Evolutionary conservation across 2,797 vertebrate genomes (phyloP), one percentile per base, ranked within the genome.

Genomic region (Scleropages formosus): DNA sequence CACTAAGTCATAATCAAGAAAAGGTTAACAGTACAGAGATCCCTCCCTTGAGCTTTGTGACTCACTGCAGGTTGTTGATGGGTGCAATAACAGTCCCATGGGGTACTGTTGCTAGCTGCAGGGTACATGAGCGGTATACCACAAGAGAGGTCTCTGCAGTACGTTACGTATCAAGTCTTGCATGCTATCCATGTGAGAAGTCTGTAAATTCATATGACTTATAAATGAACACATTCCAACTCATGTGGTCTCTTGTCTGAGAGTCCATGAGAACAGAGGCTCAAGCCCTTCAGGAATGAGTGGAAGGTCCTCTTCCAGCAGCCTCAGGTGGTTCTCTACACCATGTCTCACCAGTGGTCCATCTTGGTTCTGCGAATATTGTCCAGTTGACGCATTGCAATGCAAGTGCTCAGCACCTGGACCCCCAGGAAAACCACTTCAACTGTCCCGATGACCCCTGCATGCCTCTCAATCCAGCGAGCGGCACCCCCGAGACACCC

Each of bases 401-500:
- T 72, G 47, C 94, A 82, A 18, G 92, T 79, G 10, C 88, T 86
- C 0, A 87, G 1, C 0, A 94, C 87, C 84, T 98, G 93, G 1
- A 90, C 69, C 4, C 85, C 83, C 26, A 92, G 62, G 0, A 93
- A n/a, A 0, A 77, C 20, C 0, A 91, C 0, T 0, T 3, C 78
- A 0, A 74, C 77, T 0, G 80, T 47, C 0, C 80, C 86, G 0
- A 93, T 87, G 27, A 87, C 60, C 4, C 81, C 82, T 0, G 86
- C 27, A 11, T 93, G 90, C 18, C 78, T 49, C 0, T 74, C 82
- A 0, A 97, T 84, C 96, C 95, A 97, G 39, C 80, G 82, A 0
- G 77, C 80, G n/a, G 98, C 87, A 7, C 82, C 88, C 0, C 90
- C 87, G n/a, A 93, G 67, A 0, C 96, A 98, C 8, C 96, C 96